Evolutionary conservation across 2,113 vertebrate genomes (phyloP).

Genomic region (Fukomys damarensis): DNA sequence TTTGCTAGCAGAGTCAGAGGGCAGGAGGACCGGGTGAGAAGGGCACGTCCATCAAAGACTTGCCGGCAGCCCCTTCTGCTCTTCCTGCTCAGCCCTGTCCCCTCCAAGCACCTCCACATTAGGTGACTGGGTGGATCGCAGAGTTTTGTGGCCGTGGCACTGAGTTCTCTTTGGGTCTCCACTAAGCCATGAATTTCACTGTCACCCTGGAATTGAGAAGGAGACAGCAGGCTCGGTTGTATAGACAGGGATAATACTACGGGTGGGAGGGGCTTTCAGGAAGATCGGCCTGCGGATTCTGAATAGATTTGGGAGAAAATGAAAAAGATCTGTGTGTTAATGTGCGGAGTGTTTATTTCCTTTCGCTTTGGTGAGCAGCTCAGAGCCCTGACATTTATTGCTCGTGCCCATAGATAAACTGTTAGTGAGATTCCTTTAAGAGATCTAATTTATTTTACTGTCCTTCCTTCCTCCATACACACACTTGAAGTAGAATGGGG

Average conservation of each 20-base stretch:
- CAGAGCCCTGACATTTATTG: not conserved
- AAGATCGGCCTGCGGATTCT: not conserved
- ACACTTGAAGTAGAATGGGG: not conserved
- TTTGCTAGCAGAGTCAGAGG: not conserved
- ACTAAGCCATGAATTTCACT: not conserved
- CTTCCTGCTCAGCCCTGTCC: not conserved
- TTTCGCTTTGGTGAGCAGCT: not conserved
- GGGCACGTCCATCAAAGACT: not conserved
- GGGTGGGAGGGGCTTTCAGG: not conserved
- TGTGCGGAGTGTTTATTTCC: not conserved
- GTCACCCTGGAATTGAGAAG: not conserved
- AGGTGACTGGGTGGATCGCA: not conserved
- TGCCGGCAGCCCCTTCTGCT: not conserved
- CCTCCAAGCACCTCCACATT: not conserved
- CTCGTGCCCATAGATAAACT: not conserved
- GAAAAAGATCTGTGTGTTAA: not conserved
- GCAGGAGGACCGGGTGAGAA: not conserved
- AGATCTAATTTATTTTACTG: not conserved
- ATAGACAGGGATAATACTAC: not conserved
- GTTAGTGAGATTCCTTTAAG: not conserved
- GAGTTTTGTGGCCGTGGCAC: not conserved
- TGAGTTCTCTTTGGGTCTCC: not conserved
- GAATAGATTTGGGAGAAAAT: not conserved
- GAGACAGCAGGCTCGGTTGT: not conserved
- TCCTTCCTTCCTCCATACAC: not conserved